A percentile compares a stretch with the other conserved stretches of the same genome.
Conservation (phyloP, 2,113 vertebrate genomes). For the Urocitellus parryii region DNA sequence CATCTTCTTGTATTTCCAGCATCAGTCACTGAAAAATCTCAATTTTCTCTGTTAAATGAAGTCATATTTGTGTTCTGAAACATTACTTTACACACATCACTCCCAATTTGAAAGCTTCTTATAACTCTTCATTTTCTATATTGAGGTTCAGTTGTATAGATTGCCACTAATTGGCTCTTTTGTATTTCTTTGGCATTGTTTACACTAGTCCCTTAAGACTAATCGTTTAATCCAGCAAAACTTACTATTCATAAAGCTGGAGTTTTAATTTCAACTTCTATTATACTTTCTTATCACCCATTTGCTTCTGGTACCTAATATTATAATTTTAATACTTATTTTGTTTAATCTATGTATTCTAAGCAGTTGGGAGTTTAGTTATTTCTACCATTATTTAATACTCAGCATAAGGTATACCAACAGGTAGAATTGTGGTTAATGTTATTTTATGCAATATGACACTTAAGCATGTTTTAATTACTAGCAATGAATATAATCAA, state of each 20-base stretch:
- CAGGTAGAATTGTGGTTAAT: background rate
- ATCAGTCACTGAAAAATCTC: background rate
- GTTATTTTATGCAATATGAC: background rate
- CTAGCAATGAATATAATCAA: constrained; percentile 23
- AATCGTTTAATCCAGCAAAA: background rate
- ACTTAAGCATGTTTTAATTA: constrained; percentile 41
- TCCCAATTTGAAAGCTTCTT: background rate
- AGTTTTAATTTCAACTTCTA: constrained; percentile 35
- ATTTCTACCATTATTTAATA: background rate
- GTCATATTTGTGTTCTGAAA: constrained; percentile 6
- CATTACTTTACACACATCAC: background rate
- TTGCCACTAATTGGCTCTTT: background rate
- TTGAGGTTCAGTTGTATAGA: background rate
- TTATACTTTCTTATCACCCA: background rate
- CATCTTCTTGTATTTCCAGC: background rate
- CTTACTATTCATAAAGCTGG: background rate
- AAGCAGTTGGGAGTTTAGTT: background rate
- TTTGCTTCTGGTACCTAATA: background rate
- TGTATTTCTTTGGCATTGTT: background rate
- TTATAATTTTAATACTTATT: background rate
- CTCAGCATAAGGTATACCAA: background rate
- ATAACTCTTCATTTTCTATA: background rate
- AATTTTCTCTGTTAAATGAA: constrained; percentile 30
- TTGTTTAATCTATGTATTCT: constrained; percentile 42
- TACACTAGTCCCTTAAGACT: background rate